Evolutionary conservation across 2,888 invertebrate species (phyloP).

Genomic region (Eupithecia subfuscata): DNA sequence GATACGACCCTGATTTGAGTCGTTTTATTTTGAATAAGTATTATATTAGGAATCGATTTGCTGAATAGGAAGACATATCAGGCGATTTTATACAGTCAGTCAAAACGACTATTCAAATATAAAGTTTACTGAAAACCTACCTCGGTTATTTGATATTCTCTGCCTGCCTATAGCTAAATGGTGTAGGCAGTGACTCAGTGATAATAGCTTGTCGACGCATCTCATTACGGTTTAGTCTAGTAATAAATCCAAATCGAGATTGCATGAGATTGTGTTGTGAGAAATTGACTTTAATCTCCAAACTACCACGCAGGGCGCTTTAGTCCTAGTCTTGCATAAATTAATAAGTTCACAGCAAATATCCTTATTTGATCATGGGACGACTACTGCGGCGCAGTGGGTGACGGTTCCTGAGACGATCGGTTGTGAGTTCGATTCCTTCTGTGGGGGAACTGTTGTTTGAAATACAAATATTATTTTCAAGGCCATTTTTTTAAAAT

Average conservation of each 20-base stretch:
- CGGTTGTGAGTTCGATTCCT: too few species aligned
- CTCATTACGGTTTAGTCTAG: slow-evolving; percentile 34
- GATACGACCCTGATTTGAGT: too few species aligned
- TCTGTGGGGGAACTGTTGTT: too few species aligned
- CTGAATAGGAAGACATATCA: too few species aligned
- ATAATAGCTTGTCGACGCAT: slow-evolving; percentile 37
- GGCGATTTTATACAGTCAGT: background rate
- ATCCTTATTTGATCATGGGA: background rate
- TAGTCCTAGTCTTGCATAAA: background rate
- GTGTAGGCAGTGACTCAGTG: slow-evolving; percentile 43
- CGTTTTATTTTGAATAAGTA: too few species aligned
- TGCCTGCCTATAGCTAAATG: background rate
- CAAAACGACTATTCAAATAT: background rate
- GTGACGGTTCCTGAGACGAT: too few species aligned
- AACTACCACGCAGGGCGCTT: slow-evolving; percentile 11
- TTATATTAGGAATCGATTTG: too few species aligned
- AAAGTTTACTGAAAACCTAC: background rate
- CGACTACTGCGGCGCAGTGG: background rate
- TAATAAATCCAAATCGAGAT: slow-evolving; percentile 27
- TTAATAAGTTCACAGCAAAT: background rate
- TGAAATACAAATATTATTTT: too few species aligned
- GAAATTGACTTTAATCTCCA: background rate
- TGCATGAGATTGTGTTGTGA: slow-evolving; percentile 14
- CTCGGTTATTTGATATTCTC: background rate
- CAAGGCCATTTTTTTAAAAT: too few species aligned